Evolutionary conservation across 2,113 vertebrate species (phyloP), one percentile per base, ranked within the genome.

Genomic region (Meriones unguiculatus): DNA sequence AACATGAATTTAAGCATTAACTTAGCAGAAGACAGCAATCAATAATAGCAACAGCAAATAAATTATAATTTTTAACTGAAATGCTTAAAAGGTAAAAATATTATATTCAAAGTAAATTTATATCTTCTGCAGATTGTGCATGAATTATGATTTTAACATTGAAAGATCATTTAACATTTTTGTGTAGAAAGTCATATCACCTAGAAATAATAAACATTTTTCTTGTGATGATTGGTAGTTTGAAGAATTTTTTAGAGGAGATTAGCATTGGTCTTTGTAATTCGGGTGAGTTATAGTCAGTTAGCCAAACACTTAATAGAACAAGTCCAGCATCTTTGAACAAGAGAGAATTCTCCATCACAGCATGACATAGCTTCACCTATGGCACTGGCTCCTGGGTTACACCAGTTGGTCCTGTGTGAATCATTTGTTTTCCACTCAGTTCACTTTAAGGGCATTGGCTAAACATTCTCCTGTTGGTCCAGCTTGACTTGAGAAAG

Each of bases 81-180:
- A 77, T 64, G 38, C 20, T 88, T 57, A 57, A 57, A 30, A 35
- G 3, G 25, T 22, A 59, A 7, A 90, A 52, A 41, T 78, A 46
- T 32, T 52, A 67, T 81, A 90, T 69, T 88, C 70, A 32, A 54
- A 14, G 0, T 76, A 1, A 14, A 82, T 67, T 89, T 8, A 75
- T 38, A 69, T 54, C 35, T 89, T 84, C 2, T 28, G 76, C 9
- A 89, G 41, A 2, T 82, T 25, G 46, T 13, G 35, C 10, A 59
- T 54, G 22, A 50, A 69, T 46, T 64, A 24, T 62, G 30, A 73
- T 38, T 82, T 62, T 65, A 22, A 46, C 46, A 46, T 46, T 46
- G 46, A 46, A 32, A 62, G 10, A 64, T 73, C 41, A 93, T 86
- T 72, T 57, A 69, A 93, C 24, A 30, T 81, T 64, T 94, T 89